These are phyloP conservation scores for Anguilla anguilla DNA, from an alignment of 2,797 vertebrate genomes.

Conservation along the genomic window DNA sequence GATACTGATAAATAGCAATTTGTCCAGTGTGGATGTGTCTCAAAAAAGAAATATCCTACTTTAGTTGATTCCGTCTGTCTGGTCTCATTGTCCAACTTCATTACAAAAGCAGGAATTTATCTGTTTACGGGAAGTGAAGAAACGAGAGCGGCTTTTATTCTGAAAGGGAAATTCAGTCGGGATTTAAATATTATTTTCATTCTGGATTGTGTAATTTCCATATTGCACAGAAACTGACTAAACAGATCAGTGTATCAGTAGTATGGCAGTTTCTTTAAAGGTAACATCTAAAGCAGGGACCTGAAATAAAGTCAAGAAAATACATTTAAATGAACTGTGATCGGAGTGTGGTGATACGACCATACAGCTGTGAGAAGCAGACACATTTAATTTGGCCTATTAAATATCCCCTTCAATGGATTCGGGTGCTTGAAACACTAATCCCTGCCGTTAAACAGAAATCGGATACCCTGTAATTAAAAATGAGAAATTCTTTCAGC, in stretches of 20 bases:
- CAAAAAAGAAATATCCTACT: background rate
- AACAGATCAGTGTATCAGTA: background rate
- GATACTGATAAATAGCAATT: constrained; percentile 3
- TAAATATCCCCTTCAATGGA: background rate
- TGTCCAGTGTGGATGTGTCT: background rate
- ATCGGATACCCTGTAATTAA: constrained; percentile 23
- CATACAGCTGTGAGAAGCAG: background rate
- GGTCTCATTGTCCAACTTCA: background rate
- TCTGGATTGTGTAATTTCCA: background rate
- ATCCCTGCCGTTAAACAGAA: background rate
- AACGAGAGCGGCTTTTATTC: background rate
- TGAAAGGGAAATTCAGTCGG: background rate
- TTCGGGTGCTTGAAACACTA: background rate
- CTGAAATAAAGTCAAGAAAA: background rate
- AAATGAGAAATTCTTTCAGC: constrained; percentile 15
- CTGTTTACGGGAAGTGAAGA: background rate
- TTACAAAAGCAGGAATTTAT: background rate
- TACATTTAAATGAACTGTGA: background rate
- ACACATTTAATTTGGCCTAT: background rate
- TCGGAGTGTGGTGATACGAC: background rate
- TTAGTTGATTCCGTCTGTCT: background rate
- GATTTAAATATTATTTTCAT: background rate
- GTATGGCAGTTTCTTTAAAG: background rate
- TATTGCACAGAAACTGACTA: background rate
- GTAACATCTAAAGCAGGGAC: background rate